phyloP scores from a whole-genome alignment of 2,113 vertebrate species.

The Tricholaema leucomelas region DNA sequence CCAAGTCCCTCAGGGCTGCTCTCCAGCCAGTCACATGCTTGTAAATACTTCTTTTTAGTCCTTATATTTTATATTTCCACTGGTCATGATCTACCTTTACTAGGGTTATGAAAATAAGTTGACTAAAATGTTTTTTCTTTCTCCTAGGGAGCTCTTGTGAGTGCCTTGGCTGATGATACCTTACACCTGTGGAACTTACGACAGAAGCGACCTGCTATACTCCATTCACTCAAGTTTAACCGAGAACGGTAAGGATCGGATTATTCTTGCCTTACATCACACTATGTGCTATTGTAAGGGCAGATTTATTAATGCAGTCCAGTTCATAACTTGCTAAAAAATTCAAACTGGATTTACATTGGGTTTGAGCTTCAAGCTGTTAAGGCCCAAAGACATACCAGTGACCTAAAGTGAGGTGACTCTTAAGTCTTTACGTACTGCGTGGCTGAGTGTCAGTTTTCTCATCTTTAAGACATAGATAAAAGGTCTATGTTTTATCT shows the following conservation, averaged over 20 bases:
- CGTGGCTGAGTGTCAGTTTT: background rate
- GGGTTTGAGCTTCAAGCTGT: background rate
- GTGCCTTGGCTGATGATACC: conserved; percentile 97
- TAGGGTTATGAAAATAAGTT: background rate
- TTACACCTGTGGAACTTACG: conserved; percentile 98
- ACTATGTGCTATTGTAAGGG: rapidly evolving
- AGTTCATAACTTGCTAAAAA: background rate
- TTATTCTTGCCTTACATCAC: background rate
- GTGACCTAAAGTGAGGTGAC: background rate
- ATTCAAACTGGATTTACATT: background rate
- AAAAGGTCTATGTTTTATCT: too few species aligned
- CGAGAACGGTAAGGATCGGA: conserved; percentile 88
- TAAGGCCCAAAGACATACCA: background rate
- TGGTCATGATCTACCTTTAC: background rate
- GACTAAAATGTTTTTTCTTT: background rate
- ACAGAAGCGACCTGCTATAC: conserved; percentile 97
- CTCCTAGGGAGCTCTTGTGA: conserved; percentile 94
- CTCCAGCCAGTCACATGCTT: too few species aligned
- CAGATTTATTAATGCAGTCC: background rate
- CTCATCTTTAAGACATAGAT: background rate
- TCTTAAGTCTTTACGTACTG: background rate
- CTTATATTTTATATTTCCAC: background rate
- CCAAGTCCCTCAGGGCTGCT: too few species aligned
- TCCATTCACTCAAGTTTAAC: conserved; percentile 98
- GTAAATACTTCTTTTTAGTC: background rate